phyloP scores from a whole-genome alignment of 2,797 vertebrate genomes.

The Micropoecilia bifurca region DNA sequence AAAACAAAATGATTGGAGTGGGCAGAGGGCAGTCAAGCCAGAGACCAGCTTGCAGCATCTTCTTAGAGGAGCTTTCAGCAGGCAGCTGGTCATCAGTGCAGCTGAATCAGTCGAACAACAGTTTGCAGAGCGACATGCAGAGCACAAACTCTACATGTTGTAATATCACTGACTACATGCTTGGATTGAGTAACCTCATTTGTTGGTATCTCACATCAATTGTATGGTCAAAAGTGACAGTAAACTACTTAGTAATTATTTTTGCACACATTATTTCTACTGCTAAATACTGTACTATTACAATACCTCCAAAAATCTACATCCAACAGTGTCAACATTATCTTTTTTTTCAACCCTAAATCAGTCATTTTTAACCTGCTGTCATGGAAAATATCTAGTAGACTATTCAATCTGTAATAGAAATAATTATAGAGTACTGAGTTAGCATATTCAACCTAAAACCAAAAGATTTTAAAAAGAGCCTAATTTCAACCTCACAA shows the following conservation, averaged over 20 bases:
- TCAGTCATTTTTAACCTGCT: neutral
- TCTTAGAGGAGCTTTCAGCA: neutral
- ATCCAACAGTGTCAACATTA: neutral
- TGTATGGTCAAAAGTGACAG: neutral
- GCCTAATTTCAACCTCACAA: no score
- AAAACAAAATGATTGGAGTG: neutral
- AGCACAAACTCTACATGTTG: neutral
- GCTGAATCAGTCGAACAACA: neutral
- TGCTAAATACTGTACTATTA: neutral
- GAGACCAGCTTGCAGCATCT: neutral
- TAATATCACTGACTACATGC: neutral
- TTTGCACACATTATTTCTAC: neutral
- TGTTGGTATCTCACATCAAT: neutral
- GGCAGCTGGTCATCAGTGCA: neutral
- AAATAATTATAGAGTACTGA: no score
- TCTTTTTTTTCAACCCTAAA: neutral
- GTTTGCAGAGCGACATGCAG: no score
- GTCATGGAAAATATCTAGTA: neutral
- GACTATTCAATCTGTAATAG: no score
- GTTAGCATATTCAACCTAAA: no score
- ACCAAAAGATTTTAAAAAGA: no score
- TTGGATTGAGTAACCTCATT: neutral
- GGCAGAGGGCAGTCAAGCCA: neutral
- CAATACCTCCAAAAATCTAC: neutral
- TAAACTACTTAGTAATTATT: neutral